Evolutionary conservation across 2,113 vertebrate genomes (phyloP), one percentile per base, ranked within the genome.

Genomic region (Alosa alosa): DNA sequence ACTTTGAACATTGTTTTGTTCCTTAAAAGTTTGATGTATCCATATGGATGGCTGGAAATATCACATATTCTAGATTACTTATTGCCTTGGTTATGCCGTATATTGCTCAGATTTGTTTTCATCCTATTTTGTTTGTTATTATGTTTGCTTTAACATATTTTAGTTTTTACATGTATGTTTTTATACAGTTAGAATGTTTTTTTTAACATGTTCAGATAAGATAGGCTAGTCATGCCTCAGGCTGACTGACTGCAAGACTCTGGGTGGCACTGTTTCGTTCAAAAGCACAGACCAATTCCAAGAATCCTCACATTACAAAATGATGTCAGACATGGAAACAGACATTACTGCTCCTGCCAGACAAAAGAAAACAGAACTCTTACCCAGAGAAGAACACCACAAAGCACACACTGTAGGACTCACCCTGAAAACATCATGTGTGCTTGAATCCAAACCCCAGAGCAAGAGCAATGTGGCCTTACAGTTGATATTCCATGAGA

Each of bases 281-380:
- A 18, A 84, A 68, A 81, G 49, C 64, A 85, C 13, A 78, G 72
- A 81, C 18, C 75, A 81, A 83, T 89, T 88, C 81, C 82, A 88
- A 86, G 81, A 88, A 82, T 85, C 88, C 44, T 82, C 81, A 83
- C 83, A 81, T 88, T 88, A 86, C 82, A 86, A 83, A 88, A 89
- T 91, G 89, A 91, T 90, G 88, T 89, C 87, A 89, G 87, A n/a
- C 72, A 78, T 85, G 81, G 87, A 89, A 87, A 87, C 85, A 90
- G 87, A 87, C 87, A 87, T 86, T 87, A 89, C 68, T 81, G 85
- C 55, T 85, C 49, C 47, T 86, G 90, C 84, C 91, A 91, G 87
- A 87, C 85, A 85, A 88, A 91, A 82, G 85, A 90, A 89, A 88
- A 88, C 88, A 90, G 57, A 86, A 86, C 87, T 87, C 87, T 87